Conservation (phyloP, 2,888 invertebrate genomes). For the Plemyria rubiginata region DNA sequence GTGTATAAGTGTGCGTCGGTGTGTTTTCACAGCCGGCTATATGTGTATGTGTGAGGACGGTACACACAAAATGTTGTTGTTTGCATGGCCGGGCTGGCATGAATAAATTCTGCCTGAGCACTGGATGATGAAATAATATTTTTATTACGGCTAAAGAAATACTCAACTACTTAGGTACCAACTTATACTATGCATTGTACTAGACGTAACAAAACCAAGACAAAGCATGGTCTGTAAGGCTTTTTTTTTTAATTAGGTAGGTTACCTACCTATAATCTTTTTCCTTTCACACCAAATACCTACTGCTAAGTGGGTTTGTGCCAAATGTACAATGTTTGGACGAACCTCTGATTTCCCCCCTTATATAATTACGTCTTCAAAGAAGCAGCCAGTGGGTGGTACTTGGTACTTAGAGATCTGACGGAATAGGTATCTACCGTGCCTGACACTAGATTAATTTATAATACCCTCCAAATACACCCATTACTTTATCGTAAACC, state of each 20-base stretch:
- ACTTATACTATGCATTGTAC: background rate
- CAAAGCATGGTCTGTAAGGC: background rate
- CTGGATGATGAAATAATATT: constrained; percentile 48
- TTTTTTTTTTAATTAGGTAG: background rate
- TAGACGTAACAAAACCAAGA: background rate
- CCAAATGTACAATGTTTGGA: too few relatives aligned
- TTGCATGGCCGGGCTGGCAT: constrained; percentile 62
- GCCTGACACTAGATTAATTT: too few relatives aligned
- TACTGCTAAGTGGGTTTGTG: too few relatives aligned
- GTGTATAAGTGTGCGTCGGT: constrained; percentile 56
- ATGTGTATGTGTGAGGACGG: constrained; percentile 68
- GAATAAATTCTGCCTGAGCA: constrained; percentile 71
- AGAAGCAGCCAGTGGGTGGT: too few relatives aligned
- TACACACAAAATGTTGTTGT: constrained; percentile 79
- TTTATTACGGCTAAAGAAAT: constrained; percentile 31
- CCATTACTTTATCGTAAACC: too few relatives aligned
- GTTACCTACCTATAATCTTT: background rate
- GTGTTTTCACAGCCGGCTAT: constrained; percentile 81
- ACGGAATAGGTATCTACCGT: too few relatives aligned
- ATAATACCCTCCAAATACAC: too few relatives aligned
- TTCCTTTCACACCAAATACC: background rate
- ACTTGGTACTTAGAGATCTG: too few relatives aligned
- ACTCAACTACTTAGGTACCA: background rate
- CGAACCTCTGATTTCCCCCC: too few relatives aligned
- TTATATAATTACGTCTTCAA: too few relatives aligned